phyloP scores from a whole-genome alignment of 2,113 vertebrate genomes.

The Hippoglossus stenolepis region DNA sequence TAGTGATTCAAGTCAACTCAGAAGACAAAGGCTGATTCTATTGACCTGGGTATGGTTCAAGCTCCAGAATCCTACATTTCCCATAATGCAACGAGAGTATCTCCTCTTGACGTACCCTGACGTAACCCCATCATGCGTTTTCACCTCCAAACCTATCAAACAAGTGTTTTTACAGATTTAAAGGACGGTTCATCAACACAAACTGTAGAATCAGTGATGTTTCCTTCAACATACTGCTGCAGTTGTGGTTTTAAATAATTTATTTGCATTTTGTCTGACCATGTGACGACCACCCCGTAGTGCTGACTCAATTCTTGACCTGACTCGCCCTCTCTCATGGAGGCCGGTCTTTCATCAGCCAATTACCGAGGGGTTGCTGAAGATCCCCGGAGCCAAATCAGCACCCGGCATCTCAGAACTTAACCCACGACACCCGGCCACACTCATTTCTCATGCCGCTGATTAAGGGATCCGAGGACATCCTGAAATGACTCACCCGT shows the following conservation, averaged over 20 bases:
- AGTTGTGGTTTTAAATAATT: background rate
- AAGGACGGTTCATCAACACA: no score
- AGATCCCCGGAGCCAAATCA: slow-evolving; percentile 34
- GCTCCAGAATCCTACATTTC: background rate
- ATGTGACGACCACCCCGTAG: background rate
- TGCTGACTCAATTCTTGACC: background rate
- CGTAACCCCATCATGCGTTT: background rate
- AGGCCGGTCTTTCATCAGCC: slow-evolving; percentile 19
- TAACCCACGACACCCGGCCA: background rate
- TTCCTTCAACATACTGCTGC: background rate
- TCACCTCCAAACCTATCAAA: no score
- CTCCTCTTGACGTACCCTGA: no score
- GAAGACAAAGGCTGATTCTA: no score
- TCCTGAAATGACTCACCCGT: slow-evolving; percentile 16
- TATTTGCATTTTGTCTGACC: background rate
- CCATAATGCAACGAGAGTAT: background rate
- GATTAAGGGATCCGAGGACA: slow-evolving; percentile 31
- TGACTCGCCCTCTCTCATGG: background rate
- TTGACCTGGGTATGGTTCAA: no score
- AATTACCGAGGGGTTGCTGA: slow-evolving; percentile 24
- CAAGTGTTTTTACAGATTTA: no score
- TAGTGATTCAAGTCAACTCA: no score
- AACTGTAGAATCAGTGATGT: no score
- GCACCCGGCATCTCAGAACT: slow-evolving; percentile 11
- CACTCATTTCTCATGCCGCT: slow-evolving; percentile 14